Evolutionary conservation across 2,113 vertebrate species (phyloP), one percentile per base, ranked within the genome.

Genomic region (Gnathonemus echidnorhynchus): DNA sequence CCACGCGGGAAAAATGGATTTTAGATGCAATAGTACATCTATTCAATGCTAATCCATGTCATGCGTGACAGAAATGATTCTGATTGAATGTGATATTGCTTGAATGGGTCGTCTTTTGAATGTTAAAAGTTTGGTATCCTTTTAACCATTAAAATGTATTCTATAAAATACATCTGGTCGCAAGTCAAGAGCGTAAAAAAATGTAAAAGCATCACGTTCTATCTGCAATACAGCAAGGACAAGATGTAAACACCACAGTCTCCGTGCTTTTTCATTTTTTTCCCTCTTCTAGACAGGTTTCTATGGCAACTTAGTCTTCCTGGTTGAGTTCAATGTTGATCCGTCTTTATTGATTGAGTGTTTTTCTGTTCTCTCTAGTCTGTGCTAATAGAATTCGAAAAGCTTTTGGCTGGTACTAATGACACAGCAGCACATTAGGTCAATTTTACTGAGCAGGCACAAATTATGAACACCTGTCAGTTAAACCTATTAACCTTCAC

Each of bases 241-340:
- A 66, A 90, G 91, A 93, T 92, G 93, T 92, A 93, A 91, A 56
- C 86, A 90, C 91, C 56, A 93, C 27, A 88, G 19, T 13, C 6
- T 84, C 45, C 77, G 58, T 58, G 35, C 62, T 89, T 88, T 89
- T 88, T 21, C 90, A 83, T 89, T 86, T 86, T 92, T 92, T 93
- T 92, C 92, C 93, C 94, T 95, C 91, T 93, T 93, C 89, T 91
- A 77, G 92, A 89, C 91, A 88, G 15, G 94, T 95, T 95, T 94
- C 95, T 93, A 95, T 95, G 94, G 94, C 92, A 96, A 96, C 96
- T 94, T 94, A 89, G 85, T 49, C 84, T 86, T 86, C 45, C 74
- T 80, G 11, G 84, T 27, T 27, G 45, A 49, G 42, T 86, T 86
- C 84, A 31, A 15, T 86, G 84, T 86, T 91, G 92, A 94, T 89